These are phyloP conservation scores for Lacerta bilineata DNA, from an alignment of 2,797 vertebrate species.

Conservation along the genomic window DNA sequence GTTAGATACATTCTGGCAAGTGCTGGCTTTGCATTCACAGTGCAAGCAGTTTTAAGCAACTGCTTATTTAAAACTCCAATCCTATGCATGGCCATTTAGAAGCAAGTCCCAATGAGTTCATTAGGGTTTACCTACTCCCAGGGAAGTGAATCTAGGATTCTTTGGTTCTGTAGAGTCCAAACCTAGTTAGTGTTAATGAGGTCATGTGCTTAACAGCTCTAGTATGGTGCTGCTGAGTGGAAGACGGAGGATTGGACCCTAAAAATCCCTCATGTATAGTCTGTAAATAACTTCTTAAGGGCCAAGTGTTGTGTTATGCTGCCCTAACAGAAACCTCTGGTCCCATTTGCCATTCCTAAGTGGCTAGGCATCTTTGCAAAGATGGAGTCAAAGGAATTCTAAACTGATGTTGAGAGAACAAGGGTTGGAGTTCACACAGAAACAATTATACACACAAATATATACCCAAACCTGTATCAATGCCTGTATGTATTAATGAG, in stretches of 20 bases:
- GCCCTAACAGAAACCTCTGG: neutral
- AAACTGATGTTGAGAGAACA: neutral
- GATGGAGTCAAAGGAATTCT: neutral
- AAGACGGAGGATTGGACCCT: neutral
- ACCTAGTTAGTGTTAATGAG: neutral
- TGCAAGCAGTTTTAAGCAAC: too few relatives aligned
- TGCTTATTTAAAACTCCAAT: too few relatives aligned
- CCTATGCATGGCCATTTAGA: too few relatives aligned
- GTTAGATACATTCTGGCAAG: neutral
- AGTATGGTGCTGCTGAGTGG: neutral
- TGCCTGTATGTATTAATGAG: too few relatives aligned
- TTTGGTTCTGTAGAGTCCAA: neutral
- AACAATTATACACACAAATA: neutral
- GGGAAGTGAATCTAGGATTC: neutral
- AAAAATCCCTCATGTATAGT: neutral
- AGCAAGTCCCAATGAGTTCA: neutral
- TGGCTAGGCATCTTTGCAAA: neutral
- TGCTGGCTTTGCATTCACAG: too few relatives aligned
- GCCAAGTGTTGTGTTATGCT: slow-evolving; percentile 6
- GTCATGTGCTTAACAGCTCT: neutral
- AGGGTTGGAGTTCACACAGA: neutral
- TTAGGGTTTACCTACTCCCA: too few relatives aligned
- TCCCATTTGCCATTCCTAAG: neutral
- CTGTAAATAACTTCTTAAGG: neutral
- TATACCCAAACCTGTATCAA: too few relatives aligned